Conservation (phyloP, 2,113 vertebrate species). For the Catharus bicknelli region DNA sequence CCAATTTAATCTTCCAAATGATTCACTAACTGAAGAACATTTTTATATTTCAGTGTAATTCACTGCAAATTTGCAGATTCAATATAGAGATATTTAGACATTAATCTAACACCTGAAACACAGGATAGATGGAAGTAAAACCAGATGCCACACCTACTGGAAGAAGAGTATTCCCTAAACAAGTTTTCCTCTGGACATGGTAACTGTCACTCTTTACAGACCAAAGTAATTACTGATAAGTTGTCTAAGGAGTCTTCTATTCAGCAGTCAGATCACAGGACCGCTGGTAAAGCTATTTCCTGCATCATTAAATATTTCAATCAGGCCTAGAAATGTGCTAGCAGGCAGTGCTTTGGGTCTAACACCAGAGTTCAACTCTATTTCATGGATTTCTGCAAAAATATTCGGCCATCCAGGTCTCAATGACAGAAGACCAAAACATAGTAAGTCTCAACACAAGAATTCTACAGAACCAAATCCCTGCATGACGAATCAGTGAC, state of each 20-base stretch:
- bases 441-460: not conserved
- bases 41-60: not conserved
- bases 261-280: not conserved
- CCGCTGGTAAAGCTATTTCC: not conserved
- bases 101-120: not conserved
- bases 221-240: not conserved
- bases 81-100: not conserved
- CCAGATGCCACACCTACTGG: not conserved
- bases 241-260: not conserved
- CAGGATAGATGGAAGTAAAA: not conserved
- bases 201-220: not conserved
- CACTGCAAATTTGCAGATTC: not conserved
- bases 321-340: not conserved
- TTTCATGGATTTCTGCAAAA: not conserved
- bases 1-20: not conserved
- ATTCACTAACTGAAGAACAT: not conserved
- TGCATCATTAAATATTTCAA: not conserved
- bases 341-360: not conserved
- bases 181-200: not conserved
- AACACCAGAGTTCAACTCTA: not conserved
- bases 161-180: not conserved
- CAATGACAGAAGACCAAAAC: accelerated
- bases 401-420: not conserved
- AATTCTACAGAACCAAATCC: not conserved
- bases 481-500: not conserved